phyloP scores from a whole-genome alignment of 1,140 invertebrate genomes.

The Leptopilina boulardi region DNA sequence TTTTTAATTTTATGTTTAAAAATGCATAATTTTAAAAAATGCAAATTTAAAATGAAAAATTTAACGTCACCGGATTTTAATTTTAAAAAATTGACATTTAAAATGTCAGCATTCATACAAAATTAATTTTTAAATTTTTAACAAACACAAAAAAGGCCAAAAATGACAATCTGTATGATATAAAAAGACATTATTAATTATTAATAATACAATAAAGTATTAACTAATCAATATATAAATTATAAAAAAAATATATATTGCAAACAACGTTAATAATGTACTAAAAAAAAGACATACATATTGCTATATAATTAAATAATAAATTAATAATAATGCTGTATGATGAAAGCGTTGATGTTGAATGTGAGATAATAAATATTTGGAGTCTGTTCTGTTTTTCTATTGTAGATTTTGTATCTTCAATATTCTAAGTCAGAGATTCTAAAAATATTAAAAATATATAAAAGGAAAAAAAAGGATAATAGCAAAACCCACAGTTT shows the following conservation, averaged over 20 bases:
- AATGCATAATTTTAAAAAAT: too few relatives aligned
- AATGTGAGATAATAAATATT: constrained; percentile 67
- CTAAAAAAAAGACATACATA: constrained; percentile 32
- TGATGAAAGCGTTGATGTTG: constrained; percentile 68
- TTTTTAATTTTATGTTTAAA: too few relatives aligned
- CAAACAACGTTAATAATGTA: constrained; percentile 20
- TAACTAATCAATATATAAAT: constrained; percentile 50
- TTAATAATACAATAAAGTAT: constrained; percentile 54
- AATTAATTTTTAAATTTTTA: constrained; percentile 34
- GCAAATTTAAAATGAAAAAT: background rate
- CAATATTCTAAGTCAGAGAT: constrained; percentile 74
- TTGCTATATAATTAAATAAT: constrained; percentile 43
- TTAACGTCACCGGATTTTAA: too few relatives aligned
- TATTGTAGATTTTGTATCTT: constrained; percentile 77
- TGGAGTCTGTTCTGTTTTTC: constrained; percentile 73
- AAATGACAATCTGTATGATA: constrained; percentile 72
- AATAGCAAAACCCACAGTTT: constrained; percentile 9
- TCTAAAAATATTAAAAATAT: constrained; percentile 59
- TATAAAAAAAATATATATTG: constrained; percentile 39
- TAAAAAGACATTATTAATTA: constrained; percentile 56
- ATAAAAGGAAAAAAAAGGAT: constrained; percentile 33
- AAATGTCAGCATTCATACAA: too few relatives aligned
- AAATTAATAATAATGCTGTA: constrained; percentile 50
- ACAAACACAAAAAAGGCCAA: constrained; percentile 56
- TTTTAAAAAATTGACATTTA: background rate